Percentiles rank a stretch among this genome's conserved stretches.
Evolutionary conservation across 2,888 invertebrate species (phyloP).

Genomic region (Chloroclystis v-ata): DNA sequence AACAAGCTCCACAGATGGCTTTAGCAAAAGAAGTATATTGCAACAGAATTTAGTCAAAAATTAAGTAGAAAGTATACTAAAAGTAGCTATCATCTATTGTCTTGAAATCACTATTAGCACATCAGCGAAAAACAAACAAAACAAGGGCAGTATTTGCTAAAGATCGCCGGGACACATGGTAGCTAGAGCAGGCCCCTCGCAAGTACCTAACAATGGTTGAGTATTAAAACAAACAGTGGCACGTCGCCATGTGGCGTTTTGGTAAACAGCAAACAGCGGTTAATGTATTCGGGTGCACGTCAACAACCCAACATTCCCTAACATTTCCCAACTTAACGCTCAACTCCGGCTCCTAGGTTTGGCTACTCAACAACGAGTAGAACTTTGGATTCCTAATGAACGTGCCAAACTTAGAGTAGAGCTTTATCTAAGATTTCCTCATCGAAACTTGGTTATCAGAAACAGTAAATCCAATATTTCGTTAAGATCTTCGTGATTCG

Average conservation of each 20-base stretch:
- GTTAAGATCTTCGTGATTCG: no score
- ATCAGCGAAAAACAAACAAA: slow-evolving; percentile 8
- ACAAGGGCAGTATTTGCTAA: slow-evolving; percentile 22
- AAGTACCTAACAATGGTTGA: slow-evolving; percentile 64
- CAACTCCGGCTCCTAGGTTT: slow-evolving; percentile 25
- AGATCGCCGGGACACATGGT: slow-evolving; percentile 37
- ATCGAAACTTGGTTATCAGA: no score
- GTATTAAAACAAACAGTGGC: slow-evolving; percentile 75
- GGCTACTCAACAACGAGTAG: slow-evolving; percentile 35
- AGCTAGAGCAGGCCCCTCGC: slow-evolving; percentile 38
- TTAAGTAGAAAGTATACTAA: no score
- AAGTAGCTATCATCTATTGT: not conserved
- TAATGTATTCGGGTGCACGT: slow-evolving; percentile 68
- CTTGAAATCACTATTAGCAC: not conserved
- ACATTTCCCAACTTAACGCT: slow-evolving; percentile 30
- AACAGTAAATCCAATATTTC: no score
- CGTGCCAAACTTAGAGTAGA: slow-evolving; percentile 32
- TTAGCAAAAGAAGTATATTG: slow-evolving; percentile 22
- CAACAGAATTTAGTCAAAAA: not conserved
- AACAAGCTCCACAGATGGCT: slow-evolving; percentile 51
- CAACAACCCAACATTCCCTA: slow-evolving; percentile 27
- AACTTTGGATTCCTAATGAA: slow-evolving; percentile 51
- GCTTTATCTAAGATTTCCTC: no score
- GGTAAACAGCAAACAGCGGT: slow-evolving; percentile 57
- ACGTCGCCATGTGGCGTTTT: slow-evolving; percentile 68